Conservation (phyloP, 1,140 invertebrate genomes). For the Trigoniulus corallinus region DNA sequence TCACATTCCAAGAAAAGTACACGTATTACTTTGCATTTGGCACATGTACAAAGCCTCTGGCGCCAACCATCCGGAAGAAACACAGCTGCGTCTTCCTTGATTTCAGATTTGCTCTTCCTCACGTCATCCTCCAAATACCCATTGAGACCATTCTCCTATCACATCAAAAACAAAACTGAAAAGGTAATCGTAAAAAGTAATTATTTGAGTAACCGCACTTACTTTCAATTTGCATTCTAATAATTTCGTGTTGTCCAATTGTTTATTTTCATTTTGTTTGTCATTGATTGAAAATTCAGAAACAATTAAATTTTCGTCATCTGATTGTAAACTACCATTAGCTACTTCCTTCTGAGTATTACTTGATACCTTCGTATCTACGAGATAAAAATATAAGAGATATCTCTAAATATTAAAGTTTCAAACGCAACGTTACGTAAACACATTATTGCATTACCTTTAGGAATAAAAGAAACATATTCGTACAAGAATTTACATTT, state of each 20-base stretch:
- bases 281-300: no score
- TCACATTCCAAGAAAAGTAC: background rate
- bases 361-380: background rate
- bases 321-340: background rate
- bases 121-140: background rate
- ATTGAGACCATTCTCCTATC: background rate
- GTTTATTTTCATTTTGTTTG: no score
- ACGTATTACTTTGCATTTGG: slow-evolving; percentile 24
- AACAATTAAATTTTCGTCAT: background rate
- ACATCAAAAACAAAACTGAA: no score
- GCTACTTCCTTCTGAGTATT: background rate
- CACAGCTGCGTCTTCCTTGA: slow-evolving; percentile 19
- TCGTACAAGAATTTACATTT: slow-evolving; percentile 53
- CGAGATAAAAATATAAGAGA: background rate
- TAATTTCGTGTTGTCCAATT: no score
- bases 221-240: no score
- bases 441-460: background rate
- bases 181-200: no score
- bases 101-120: background rate
- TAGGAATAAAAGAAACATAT: slow-evolving; percentile 31
- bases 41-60: slow-evolving; percentile 45
- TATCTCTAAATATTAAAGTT: background rate
- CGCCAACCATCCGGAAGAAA: slow-evolving; percentile 61
- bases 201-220: no score
- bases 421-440: no score